phyloP scores from a whole-genome alignment of 2,888 invertebrate genomes.

The Lycocerus yunnanus region DNA sequence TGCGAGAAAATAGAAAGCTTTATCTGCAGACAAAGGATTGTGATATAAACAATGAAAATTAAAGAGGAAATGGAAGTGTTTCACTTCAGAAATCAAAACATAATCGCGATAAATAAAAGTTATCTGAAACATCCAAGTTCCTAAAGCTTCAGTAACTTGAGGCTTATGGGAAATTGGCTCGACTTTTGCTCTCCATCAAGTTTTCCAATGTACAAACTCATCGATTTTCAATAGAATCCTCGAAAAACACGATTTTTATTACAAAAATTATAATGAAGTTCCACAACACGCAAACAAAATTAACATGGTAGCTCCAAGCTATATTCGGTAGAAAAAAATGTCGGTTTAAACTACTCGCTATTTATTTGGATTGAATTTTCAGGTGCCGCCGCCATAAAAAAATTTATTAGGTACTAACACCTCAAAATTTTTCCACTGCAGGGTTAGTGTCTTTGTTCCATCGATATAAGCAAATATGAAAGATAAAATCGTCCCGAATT shows the following conservation, averaged over 20 bases:
- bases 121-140: slow-evolving; percentile 8
- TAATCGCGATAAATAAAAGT: slow-evolving; percentile 24
- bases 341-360: background rate
- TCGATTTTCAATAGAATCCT: slow-evolving; percentile 22
- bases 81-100: slow-evolving; percentile 1
- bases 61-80: background rate
- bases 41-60: background rate
- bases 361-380: background rate
- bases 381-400: background rate
- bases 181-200: slow-evolving; percentile 13
- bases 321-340: background rate
- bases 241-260: slow-evolving; percentile 26
- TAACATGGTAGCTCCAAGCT: background rate
- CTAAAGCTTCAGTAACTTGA: slow-evolving; percentile 17
- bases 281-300: background rate
- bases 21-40: background rate
- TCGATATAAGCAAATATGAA: background rate
- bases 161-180: slow-evolving; percentile 16
- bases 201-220: slow-evolving; percentile 21
- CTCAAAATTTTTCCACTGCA: background rate
- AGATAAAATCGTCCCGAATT: background rate
- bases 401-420: too few species aligned
- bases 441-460: background rate
- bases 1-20: background rate
- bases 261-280: slow-evolving; percentile 9